Conservation (phyloP, 2,113 vertebrate species). For the Melospiza georgiana region DNA sequence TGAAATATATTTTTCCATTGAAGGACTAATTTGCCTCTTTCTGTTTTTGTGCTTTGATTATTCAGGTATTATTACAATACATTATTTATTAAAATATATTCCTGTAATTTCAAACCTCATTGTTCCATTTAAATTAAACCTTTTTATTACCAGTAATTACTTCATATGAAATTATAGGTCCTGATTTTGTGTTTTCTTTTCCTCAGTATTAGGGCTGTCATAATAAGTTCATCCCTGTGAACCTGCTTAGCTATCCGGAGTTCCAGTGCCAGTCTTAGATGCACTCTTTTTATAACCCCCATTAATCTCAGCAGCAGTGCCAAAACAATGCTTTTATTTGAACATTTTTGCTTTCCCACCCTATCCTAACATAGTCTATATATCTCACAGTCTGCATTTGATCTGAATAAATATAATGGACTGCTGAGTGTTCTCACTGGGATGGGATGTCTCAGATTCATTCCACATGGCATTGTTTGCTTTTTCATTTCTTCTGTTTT, state of each 20-base stretch:
- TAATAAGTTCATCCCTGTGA: conserved; percentile 7
- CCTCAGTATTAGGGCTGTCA: background rate
- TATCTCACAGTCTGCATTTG: conserved; percentile 39
- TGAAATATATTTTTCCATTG: background rate
- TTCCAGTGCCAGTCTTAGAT: background rate
- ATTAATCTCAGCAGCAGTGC: conserved; percentile 25
- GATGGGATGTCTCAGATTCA: conserved; percentile 49
- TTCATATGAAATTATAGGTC: background rate
- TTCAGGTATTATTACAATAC: background rate
- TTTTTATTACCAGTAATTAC: background rate
- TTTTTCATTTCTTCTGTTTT: conserved; percentile 11
- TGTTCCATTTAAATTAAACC: background rate
- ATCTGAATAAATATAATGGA: conserved; percentile 53
- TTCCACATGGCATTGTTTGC: conserved; percentile 56
- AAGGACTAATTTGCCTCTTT: background rate
- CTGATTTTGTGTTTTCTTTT: conserved; percentile 26
- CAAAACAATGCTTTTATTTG: conserved; percentile 53
- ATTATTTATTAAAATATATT: background rate
- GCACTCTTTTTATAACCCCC: conserved; percentile 23
- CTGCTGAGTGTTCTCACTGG: conserved; percentile 56
- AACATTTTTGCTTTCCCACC: conserved; percentile 47
- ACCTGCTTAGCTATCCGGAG: background rate
- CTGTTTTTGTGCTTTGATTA: background rate
- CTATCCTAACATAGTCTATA: background rate
- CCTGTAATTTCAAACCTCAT: background rate